Percentiles rank a stretch among this genome's conserved stretches.
Conservation (phyloP, 2,888 invertebrate genomes). For the Cryptus armator region DNA sequence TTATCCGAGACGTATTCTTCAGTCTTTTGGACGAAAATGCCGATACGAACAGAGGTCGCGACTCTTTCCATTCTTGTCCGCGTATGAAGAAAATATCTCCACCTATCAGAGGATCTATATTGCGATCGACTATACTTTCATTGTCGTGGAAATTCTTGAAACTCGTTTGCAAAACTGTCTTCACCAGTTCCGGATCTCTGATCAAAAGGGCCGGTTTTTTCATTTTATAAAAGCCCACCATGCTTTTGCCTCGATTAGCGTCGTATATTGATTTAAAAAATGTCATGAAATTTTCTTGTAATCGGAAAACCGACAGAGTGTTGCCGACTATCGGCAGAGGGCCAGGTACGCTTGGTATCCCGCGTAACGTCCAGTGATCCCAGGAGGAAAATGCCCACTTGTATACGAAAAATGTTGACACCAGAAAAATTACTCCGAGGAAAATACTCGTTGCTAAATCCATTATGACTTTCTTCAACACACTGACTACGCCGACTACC, state of each 20-base stretch:
- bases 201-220: slow-evolving; percentile 47
- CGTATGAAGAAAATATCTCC: slow-evolving; percentile 43
- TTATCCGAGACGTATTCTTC: slow-evolving; percentile 24
- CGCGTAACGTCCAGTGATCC: slow-evolving; percentile 56
- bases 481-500: background rate
- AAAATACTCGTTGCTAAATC: slow-evolving; percentile 18
- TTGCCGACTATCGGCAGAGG: slow-evolving; percentile 55
- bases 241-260: slow-evolving; percentile 32
- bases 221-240: slow-evolving; percentile 61
- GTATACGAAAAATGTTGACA: background rate
- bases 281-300: slow-evolving; percentile 20
- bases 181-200: slow-evolving; percentile 54
- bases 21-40: slow-evolving; percentile 49
- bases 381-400: background rate
- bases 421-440: background rate
- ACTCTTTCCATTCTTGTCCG: slow-evolving; percentile 56
- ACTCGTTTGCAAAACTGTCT: slow-evolving; percentile 47
- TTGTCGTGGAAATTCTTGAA: slow-evolving; percentile 33
- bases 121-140: background rate
- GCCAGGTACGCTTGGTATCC: slow-evolving; percentile 49
- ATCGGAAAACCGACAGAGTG: slow-evolving; percentile 29
- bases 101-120: slow-evolving; percentile 45
- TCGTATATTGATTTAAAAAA: slow-evolving; percentile 19
- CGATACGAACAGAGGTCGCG: slow-evolving; percentile 19
- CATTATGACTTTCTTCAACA: background rate